Evolutionary conservation across 1,140 invertebrate species (phyloP).

Genomic region (Brachionus asplanchnoidis): DNA sequence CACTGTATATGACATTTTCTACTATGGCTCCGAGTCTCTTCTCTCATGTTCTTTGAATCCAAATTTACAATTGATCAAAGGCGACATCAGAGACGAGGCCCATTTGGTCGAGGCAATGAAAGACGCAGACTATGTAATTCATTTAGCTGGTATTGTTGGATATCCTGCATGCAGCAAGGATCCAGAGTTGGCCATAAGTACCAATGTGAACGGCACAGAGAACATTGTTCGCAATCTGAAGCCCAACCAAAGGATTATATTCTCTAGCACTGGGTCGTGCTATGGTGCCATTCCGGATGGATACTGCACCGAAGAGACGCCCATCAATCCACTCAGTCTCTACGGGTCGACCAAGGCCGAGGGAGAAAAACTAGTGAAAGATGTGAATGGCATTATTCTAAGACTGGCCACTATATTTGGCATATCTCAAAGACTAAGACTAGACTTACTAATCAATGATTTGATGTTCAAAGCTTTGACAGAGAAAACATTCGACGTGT

Average conservation of each 20-base stretch:
- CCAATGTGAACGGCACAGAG: slow-evolving; percentile 46
- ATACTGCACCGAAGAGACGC: slow-evolving; percentile 46
- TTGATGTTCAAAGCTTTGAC: slow-evolving; percentile 45
- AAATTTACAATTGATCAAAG: slow-evolving; percentile 44
- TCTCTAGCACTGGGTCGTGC: slow-evolving; percentile 48
- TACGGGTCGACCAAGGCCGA: slow-evolving; percentile 47
- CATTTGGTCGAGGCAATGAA: slow-evolving; percentile 41
- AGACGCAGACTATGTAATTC: slow-evolving; percentile 45
- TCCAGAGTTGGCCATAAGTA: slow-evolving; percentile 43
- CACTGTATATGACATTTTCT: slow-evolving; percentile 47
- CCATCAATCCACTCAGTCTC: slow-evolving; percentile 46
- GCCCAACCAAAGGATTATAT: slow-evolving; percentile 46
- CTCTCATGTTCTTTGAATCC: slow-evolving; percentile 40
- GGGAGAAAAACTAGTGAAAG: slow-evolving; percentile 44
- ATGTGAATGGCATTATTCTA: slow-evolving; percentile 44
- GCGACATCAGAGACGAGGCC: slow-evolving; percentile 45
- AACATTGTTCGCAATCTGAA: slow-evolving; percentile 44
- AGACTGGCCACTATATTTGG: slow-evolving; percentile 48
- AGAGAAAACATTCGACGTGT: slow-evolving; percentile 44
- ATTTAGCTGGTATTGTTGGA: slow-evolving; percentile 49
- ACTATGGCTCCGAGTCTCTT: slow-evolving; percentile 45
- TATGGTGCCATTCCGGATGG: slow-evolving; percentile 46
- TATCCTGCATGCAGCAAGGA: slow-evolving; percentile 48
- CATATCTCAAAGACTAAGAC: slow-evolving; percentile 46
- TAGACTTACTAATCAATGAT: slow-evolving; percentile 48